Conservation (phyloP, 1,140 invertebrate genomes). For the Cylas formicarius region DNA sequence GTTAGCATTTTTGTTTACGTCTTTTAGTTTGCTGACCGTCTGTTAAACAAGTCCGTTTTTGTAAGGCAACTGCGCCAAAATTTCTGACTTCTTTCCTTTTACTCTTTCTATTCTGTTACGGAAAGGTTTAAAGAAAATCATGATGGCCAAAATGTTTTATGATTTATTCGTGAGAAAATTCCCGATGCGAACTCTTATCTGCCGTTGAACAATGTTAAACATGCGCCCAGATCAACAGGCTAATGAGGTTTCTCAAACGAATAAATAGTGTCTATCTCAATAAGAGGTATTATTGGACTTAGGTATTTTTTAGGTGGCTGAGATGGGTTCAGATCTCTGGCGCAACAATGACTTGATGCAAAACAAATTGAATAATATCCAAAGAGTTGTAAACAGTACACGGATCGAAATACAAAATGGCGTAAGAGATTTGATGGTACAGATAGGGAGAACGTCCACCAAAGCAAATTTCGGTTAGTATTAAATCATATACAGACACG, state of each 20-base stretch:
- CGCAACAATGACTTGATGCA: constrained; percentile 45
- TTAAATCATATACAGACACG: not conserved
- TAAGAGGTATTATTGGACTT: too few relatives aligned
- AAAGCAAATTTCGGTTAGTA: constrained; percentile 19
- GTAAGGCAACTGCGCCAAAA: too few relatives aligned
- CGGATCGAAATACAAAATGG: constrained; percentile 49
- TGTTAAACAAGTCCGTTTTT: too few relatives aligned
- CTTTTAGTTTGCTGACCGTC: too few relatives aligned
- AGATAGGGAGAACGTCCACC: constrained; percentile 35
- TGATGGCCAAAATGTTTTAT: not conserved
- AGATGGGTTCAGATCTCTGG: constrained; percentile 52
- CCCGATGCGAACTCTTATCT: too few relatives aligned
- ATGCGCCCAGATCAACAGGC: too few relatives aligned
- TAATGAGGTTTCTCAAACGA: too few relatives aligned
- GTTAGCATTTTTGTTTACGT: too few relatives aligned
- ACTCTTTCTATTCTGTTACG: too few relatives aligned
- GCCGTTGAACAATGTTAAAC: not conserved
- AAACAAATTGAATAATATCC: constrained; percentile 44
- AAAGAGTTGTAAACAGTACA: constrained; percentile 47
- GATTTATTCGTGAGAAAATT: too few relatives aligned
- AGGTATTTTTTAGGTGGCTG: constrained; percentile 43
- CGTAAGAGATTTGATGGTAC: constrained; percentile 42
- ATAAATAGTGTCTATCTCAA: too few relatives aligned
- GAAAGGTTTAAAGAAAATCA: constrained; percentile 1
- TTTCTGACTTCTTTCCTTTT: too few relatives aligned